Conservation (phyloP, 2,113 vertebrate genomes). For the Porphyrio hochstetteri region DNA sequence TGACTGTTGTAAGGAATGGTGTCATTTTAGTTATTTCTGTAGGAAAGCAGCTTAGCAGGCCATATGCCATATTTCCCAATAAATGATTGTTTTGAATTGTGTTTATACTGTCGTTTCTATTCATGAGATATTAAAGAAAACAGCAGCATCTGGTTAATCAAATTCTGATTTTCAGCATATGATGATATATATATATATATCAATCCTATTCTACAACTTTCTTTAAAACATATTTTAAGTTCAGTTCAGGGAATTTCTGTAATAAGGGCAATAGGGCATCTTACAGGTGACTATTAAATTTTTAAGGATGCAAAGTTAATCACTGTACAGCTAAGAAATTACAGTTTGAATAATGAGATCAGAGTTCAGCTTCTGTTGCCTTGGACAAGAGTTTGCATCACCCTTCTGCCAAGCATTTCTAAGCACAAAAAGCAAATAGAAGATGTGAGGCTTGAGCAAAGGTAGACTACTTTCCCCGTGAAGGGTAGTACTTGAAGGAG, state of each 20-base stretch:
- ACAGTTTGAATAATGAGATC: background rate
- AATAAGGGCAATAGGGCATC: background rate
- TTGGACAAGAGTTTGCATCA: background rate
- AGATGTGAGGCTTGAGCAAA: background rate
- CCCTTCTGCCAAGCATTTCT: background rate
- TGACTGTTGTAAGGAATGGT: background rate
- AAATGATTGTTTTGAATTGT: conserved; percentile 45
- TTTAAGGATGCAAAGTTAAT: background rate
- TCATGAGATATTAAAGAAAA: conserved; percentile 35
- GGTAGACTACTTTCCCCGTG: background rate
- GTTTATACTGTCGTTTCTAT: conserved; percentile 16
- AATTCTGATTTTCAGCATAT: background rate
- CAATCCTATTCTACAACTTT: background rate
- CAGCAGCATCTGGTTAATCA: conserved; percentile 37
- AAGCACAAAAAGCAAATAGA: background rate
- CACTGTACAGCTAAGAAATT: background rate
- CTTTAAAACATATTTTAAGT: background rate
- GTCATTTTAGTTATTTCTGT: conserved; percentile 49
- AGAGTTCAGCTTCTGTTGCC: background rate
- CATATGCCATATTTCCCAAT: conserved; percentile 48
- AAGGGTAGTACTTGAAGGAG: background rate
- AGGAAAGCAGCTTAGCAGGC: conserved; percentile 33
- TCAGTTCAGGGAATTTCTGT: background rate
- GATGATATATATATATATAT: background rate
- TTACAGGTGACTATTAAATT: background rate